phyloP scores from a whole-genome alignment of 30 jellyfish, hydroid and myxozoan species.

The Aurelia coerulea region DNA sequence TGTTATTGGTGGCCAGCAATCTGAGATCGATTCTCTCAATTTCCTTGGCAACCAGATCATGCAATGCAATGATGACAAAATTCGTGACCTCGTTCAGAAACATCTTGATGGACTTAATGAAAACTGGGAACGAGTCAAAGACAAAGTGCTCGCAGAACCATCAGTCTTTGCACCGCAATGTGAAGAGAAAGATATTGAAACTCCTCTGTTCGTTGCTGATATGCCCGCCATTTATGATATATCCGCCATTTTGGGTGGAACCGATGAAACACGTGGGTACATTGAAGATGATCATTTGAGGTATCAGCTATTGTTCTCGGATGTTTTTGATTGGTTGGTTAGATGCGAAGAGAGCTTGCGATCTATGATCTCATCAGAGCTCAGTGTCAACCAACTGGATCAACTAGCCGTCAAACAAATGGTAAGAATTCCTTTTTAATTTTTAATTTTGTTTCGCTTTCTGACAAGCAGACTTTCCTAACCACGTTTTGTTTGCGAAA shows the following conservation, averaged over 20 bases:
- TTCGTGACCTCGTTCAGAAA: constrained; percentile 68
- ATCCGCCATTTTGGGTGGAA: neutral
- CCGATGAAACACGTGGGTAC: constrained; percentile 9
- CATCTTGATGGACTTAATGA: constrained; percentile 80
- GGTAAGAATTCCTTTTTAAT: constrained; percentile 11
- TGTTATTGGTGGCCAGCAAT: constrained; percentile 83
- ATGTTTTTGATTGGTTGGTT: constrained; percentile 83
- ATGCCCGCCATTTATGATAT: constrained; percentile 17
- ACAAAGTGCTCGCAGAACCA: constrained; percentile 56
- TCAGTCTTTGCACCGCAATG: constrained; percentile 14
- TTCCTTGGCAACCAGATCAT: constrained; percentile 82
- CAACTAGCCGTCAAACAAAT: neutral
- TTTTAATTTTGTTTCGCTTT: no score
- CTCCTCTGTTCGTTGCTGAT: neutral
- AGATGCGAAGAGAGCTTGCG: constrained; percentile 62
- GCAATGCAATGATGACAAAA: constrained; percentile 61
- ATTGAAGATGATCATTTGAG: constrained; percentile 61
- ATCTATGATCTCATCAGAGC: neutral
- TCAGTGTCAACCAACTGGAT: constrained; percentile 30
- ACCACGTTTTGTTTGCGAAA: neutral
- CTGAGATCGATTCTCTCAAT: constrained; percentile 86
- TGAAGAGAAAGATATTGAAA: neutral
- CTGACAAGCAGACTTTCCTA: neutral
- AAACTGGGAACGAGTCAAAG: constrained; percentile 75
- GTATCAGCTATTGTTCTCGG: constrained; percentile 80